These are phyloP conservation scores for Monopterus albus DNA, from an alignment of 2,113 vertebrate species.

Conservation along the genomic window DNA sequence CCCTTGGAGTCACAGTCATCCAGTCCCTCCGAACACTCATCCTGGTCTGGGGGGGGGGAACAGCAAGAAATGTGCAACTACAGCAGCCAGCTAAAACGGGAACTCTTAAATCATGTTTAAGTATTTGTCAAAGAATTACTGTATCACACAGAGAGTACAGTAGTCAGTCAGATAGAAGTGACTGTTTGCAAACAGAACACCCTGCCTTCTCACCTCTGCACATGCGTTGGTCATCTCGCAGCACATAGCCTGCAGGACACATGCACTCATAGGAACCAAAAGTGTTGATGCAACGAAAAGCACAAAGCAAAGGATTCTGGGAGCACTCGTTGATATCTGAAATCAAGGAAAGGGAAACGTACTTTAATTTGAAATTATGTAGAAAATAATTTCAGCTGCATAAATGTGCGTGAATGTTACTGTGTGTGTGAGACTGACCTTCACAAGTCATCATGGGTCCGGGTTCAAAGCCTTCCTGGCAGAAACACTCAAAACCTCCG, in stretches of 20 bases:
- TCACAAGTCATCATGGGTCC: conserved; percentile 94
- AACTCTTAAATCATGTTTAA: background rate
- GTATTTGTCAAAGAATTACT: no score
- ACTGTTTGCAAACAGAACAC: background rate
- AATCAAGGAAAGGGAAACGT: background rate
- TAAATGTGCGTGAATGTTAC: no score
- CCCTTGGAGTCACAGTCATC: conserved; percentile 90
- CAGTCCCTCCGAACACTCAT: conserved; percentile 88
- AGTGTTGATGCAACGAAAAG: conserved; percentile 95
- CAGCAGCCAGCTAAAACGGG: background rate
- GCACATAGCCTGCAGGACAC: conserved; percentile 90
- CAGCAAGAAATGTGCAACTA: background rate
- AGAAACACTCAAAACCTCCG: conserved; percentile 92
- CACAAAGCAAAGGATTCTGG: conserved; percentile 92
- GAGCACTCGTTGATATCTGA: conserved; percentile 93
- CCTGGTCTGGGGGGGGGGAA: conserved; percentile 83
- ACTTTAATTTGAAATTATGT: background rate
- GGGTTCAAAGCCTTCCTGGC: conserved; percentile 92
- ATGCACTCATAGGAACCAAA: conserved; percentile 93
- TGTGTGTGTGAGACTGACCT: conserved; percentile 75
- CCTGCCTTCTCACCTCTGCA: conserved; percentile 87
- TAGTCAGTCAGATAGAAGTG: no score
- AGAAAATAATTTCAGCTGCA: no score
- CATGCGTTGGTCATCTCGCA: conserved; percentile 92
- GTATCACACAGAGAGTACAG: no score